Conservation (phyloP, 2,797 vertebrate species). For the Sternotherus odoratus region DNA sequence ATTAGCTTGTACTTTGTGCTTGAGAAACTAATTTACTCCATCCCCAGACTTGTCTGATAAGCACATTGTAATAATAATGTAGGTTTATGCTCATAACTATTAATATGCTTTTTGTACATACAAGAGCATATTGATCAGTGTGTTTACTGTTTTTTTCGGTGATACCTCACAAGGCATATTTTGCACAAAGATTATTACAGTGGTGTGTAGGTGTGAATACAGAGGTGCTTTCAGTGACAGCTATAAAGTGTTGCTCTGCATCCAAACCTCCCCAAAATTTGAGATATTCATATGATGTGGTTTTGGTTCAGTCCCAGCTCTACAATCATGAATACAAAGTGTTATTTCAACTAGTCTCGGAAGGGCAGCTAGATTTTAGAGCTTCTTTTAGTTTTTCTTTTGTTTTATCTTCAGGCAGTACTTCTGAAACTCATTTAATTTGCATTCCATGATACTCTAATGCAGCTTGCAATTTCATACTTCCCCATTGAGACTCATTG, state of each 20-base stretch:
- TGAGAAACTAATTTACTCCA: too few species aligned
- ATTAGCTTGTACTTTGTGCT: too few species aligned
- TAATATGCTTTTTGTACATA: too few species aligned
- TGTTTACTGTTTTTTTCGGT: too few species aligned
- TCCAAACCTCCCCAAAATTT: not conserved
- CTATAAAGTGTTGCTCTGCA: not conserved
- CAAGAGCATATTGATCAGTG: too few species aligned
- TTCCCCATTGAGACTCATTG: not conserved
- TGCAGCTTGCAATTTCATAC: not conserved
- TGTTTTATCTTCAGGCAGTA: slow-evolving; percentile 25
- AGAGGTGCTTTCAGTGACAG: too few species aligned
- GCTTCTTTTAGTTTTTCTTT: slow-evolving; percentile 31
- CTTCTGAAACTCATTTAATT: slow-evolving; percentile 24
- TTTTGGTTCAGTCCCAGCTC: not conserved
- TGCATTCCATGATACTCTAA: slow-evolving; percentile 23
- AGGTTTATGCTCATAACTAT: too few species aligned
- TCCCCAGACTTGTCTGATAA: too few species aligned
- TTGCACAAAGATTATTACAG: too few species aligned
- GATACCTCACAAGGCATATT: too few species aligned
- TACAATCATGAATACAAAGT: slow-evolving; percentile 20
- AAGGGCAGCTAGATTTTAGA: slow-evolving; percentile 17
- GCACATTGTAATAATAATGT: too few species aligned
- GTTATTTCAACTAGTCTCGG: slow-evolving; percentile 3
- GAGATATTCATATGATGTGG: not conserved
- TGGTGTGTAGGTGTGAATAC: too few species aligned